Percentiles rank a stretch among this genome's conserved stretches.
phyloP scores from a whole-genome alignment of 2,888 invertebrate genomes.

The Itoplectis maculator region DNA sequence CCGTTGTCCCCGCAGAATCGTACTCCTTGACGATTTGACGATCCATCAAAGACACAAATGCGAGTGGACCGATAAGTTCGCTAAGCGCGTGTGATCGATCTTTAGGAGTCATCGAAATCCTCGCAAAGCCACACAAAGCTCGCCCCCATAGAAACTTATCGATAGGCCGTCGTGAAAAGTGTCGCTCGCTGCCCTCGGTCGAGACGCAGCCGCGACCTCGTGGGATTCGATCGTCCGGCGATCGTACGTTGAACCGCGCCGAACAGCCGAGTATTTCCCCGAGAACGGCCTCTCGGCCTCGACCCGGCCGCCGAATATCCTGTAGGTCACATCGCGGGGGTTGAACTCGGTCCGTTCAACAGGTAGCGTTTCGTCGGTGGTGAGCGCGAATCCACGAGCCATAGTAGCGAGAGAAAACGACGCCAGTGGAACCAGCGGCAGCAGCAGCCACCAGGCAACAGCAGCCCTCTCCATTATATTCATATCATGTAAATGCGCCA shows the following conservation, averaged over 20 bases:
- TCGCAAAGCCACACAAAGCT: neutral
- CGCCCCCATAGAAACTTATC: constrained; percentile 8
- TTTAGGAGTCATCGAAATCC: neutral
- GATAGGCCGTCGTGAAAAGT: neutral
- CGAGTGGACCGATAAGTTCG: neutral
- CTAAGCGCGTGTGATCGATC: constrained; percentile 3
- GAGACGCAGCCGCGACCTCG: neutral
- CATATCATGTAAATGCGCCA: constrained; percentile 84
- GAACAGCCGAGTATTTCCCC: constrained; percentile 29
- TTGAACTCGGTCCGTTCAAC: constrained; percentile 81
- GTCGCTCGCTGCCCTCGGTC: constrained; percentile 1
- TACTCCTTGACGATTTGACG: neutral
- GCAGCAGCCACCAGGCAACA: constrained; percentile 58
- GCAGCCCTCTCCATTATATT: constrained; percentile 83
- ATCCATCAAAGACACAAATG: neutral
- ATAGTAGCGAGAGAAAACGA: constrained; percentile 31
- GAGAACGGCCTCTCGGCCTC: constrained; percentile 1
- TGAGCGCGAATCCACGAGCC: constrained; percentile 69
- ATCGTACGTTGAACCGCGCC: neutral
- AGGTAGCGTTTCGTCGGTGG: constrained; percentile 81
- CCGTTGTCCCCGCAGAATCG: too few relatives aligned
- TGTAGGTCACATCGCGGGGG: constrained; percentile 80
- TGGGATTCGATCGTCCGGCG: neutral
- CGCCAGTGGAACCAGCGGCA: constrained; percentile 52
- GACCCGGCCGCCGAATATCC: constrained; percentile 70